These are phyloP conservation scores for Drosophila aff. DNA, from an alignment of 1,140 invertebrate species.

Conservation along the genomic window DNA sequence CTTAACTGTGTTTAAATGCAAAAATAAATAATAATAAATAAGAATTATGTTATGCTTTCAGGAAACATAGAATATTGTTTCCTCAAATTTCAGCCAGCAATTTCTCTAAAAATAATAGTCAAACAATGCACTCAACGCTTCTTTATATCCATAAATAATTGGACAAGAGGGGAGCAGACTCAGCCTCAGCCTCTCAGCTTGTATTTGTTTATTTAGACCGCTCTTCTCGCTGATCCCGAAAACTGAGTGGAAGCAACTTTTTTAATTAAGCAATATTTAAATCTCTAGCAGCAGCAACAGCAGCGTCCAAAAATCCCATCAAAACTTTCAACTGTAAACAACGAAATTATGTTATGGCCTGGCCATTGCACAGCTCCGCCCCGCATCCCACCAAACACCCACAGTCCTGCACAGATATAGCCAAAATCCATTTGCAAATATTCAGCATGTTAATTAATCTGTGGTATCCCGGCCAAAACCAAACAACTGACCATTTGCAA, in stretches of 20 bases:
- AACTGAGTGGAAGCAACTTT: slow-evolving; percentile 56
- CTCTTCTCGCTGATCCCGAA: slow-evolving; percentile 27
- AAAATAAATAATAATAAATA: background rate
- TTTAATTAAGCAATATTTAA: slow-evolving; percentile 79
- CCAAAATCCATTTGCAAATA: slow-evolving; percentile 73
- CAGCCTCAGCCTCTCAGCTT: background rate
- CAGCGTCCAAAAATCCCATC: slow-evolving; percentile 47
- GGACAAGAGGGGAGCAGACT: background rate
- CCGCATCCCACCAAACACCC: background rate
- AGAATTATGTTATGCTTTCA: background rate
- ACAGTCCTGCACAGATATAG: slow-evolving; percentile 19
- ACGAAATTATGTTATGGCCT: slow-evolving; percentile 60
- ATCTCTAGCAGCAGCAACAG: slow-evolving; percentile 45
- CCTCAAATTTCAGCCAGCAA: background rate
- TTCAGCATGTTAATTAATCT: slow-evolving; percentile 80
- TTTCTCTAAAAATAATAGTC: background rate
- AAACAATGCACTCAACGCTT: background rate
- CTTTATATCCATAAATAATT: slow-evolving; percentile 16
- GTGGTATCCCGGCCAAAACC: slow-evolving; percentile 29
- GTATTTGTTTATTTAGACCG: slow-evolving; percentile 24
- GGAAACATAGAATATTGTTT: background rate
- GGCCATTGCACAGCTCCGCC: background rate
- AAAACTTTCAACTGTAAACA: slow-evolving; percentile 74
- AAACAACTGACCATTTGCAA: slow-evolving; percentile 31
- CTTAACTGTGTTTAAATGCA: background rate